Percentiles rank a stretch among this genome's conserved stretches.
phyloP scores from a whole-genome alignment of 1,140 invertebrate species.

The Drosophila hydei region DNA sequence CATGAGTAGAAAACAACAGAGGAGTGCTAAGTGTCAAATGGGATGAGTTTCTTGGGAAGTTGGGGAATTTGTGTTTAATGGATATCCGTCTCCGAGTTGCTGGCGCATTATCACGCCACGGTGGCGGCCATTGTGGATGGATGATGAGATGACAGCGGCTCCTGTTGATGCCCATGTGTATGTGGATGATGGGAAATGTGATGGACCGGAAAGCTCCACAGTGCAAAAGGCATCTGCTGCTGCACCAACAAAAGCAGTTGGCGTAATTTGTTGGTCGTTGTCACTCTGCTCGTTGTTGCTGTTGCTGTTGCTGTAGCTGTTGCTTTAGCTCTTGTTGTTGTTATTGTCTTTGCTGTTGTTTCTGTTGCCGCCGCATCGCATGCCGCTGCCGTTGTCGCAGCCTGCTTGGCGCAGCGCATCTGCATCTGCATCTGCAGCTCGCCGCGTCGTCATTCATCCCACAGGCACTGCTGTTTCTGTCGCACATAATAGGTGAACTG shows the following conservation, averaged over 20 bases:
- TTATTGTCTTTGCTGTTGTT: too few species aligned
- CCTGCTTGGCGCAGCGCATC: slow-evolving; percentile 60
- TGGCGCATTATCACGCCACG: slow-evolving; percentile 72
- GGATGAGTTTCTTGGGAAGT: background rate
- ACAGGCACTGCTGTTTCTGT: slow-evolving; percentile 93
- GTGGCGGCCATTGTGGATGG: slow-evolving; percentile 67
- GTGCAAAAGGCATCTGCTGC: slow-evolving; percentile 80
- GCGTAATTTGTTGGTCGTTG: slow-evolving; percentile 76
- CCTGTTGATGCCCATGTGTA: slow-evolving; percentile 34
- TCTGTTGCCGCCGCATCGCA: slow-evolving; percentile 15
- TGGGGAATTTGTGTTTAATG: background rate
- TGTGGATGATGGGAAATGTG: slow-evolving; percentile 69
- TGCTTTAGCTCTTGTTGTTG: background rate
- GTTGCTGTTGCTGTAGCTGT: slow-evolving; percentile 48
- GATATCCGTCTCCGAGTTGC: slow-evolving; percentile 4
- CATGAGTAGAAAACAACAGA: background rate
- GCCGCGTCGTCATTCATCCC: slow-evolving; percentile 90
- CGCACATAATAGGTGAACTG: slow-evolving; percentile 93
- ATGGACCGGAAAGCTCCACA: slow-evolving; percentile 80
- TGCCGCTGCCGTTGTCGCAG: slow-evolving; percentile 10
- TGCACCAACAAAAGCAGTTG: slow-evolving; percentile 79
- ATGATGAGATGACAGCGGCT: slow-evolving; percentile 17
- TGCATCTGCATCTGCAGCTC: slow-evolving; percentile 69
- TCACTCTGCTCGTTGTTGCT: slow-evolving; percentile 36
- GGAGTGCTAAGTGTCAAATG: slow-evolving; percentile 1